A percentile compares a stretch with the other conserved stretches of the same genome.
Evolutionary conservation across 2,113 vertebrate genomes (phyloP).

Genomic region (Pterocles orientalis): DNA sequence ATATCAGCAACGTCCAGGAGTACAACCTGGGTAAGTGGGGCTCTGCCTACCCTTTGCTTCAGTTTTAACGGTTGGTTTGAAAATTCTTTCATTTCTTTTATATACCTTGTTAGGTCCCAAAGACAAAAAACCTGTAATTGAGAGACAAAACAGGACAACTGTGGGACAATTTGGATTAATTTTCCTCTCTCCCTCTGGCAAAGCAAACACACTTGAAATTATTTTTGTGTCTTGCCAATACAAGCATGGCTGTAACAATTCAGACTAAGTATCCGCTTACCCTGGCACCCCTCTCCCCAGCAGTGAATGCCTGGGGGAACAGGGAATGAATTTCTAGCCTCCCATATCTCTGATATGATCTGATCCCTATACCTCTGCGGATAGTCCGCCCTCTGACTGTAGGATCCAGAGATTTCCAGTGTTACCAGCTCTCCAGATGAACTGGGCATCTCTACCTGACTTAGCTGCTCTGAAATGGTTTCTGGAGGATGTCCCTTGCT

Average conservation of each 20-base stretch:
- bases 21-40: slow-evolving; percentile 87
- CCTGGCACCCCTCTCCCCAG: neutral
- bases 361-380: neutral
- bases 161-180: neutral
- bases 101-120: neutral
- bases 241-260: neutral
- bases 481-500: neutral
- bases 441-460: too few relatives aligned
- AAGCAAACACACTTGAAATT: neutral
- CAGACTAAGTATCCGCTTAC: neutral
- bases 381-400: neutral
- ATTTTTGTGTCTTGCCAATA: neutral
- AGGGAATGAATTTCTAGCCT: neutral
- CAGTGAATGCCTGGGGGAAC: neutral
- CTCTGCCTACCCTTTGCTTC: fast-evolving
- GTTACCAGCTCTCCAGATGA: neutral
- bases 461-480: neutral
- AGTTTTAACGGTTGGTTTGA: neutral
- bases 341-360: neutral
- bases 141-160: neutral
- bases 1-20: slow-evolving; percentile 93
- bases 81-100: neutral
- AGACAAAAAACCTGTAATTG: neutral
- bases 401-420: neutral
- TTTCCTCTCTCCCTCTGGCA: neutral